Base-by-base conservation (phyloP, 1,140 invertebrate genomes). In the Dysdera silvatica region DNA sequence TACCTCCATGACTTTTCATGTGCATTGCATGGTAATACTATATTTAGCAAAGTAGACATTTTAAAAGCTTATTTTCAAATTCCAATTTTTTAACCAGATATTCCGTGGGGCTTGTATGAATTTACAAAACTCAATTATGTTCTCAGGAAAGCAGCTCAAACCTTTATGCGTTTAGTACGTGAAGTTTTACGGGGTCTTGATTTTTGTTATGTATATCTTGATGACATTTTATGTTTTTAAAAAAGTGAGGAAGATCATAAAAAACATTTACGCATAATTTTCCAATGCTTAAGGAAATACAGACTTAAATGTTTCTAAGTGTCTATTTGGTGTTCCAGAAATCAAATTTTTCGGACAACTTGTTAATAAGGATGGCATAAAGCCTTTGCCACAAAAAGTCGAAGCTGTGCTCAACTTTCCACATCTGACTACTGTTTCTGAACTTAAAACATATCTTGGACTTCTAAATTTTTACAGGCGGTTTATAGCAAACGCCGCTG, bases 391-490 rank as follows among this genome's bases (percentile, higher is more conserved):
- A 7, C 18, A n/a, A 2, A 40, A 57, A 8, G 49, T 59, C 4
- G 29, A 40, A 10, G 72, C 75, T 1, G 75, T 78, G 29, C 56
- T n/a, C 10, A 47, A 75, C 0, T 72, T 76, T 0, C 67, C 70
- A 10, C 48, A 43, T 47, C 77, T 76, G 0, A 56, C 8, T 29
- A 69, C 76, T 59, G 55, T 71, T 23, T 66, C 67, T 10, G 63
- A 74, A 61, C 40, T 77, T 6, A 66, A 70, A 49, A 47, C 67
- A 8, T 75, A 74, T 63, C n/a, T 74, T n/a, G 75, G 74, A 3
- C 57, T 74, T 24, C 52, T 76, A 3, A 76, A 75, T 55, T 76
- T 72, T 68, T 77, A 78, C 66, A 68, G 67, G 5, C 71, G 65
- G 61, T 78, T 76, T 61, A 56, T 78, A 18, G 62, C 57, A 16